Conservation (phyloP, 2,113 vertebrate genomes). For the Crotophaga sulcirostris region DNA sequence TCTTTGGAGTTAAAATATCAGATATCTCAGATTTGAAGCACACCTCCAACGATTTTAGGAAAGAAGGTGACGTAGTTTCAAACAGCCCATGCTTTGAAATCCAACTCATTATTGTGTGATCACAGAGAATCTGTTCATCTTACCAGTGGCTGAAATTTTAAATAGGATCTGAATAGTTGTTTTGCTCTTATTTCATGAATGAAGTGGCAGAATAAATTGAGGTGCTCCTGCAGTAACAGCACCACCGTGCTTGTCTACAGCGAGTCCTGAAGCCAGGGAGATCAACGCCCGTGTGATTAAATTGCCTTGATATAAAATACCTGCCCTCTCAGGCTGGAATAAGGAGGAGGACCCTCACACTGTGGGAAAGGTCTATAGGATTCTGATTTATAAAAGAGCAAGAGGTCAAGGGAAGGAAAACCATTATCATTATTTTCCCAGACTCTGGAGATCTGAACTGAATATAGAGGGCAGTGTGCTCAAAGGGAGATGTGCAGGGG, state of each 20-base stretch:
- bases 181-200: neutral
- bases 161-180: neutral
- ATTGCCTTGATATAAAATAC: conserved; percentile 16
- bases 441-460: conserved; percentile 57
- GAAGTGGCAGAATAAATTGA: neutral
- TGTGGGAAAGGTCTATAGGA: conserved; percentile 62
- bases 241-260: fast-evolving
- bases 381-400: conserved; percentile 69
- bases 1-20: neutral
- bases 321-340: neutral
- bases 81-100: neutral
- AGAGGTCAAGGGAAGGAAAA: conserved; percentile 65
- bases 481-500: conserved; percentile 16
- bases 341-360: neutral
- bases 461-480: conserved; percentile 56
- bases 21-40: neutral
- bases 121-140: neutral
- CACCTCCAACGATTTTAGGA: neutral
- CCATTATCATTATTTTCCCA: conserved; percentile 66
- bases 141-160: neutral
- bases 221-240: neutral
- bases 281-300: neutral
- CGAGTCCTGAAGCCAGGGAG: neutral
- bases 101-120: neutral
- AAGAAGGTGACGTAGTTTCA: neutral